Base-by-base conservation (phyloP, 2,113 vertebrate species). In the Monarcha castaneiventris region DNA sequence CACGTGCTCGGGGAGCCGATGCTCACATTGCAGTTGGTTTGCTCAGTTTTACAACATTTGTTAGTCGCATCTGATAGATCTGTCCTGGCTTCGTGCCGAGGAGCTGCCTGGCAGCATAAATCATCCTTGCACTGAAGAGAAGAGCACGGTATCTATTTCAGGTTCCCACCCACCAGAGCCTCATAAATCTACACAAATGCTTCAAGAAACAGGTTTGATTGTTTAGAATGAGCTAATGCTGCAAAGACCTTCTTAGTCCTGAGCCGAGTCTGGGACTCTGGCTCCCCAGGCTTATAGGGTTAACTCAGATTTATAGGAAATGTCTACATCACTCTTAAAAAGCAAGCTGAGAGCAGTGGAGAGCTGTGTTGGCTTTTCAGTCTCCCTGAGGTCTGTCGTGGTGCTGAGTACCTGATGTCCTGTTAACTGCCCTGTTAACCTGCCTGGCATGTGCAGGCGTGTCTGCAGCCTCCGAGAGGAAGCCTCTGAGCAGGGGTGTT, bases 81-180 rank as follows among this genome's bases (percentile, higher is more conserved):
- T 87, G 9, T 75, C 87, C 85, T 96, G 93, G 91, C 93, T 73
- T 58, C 1, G 10, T 89, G 92, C 93, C 92, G 1, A 51, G 55
- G 75, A 90, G 49, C 89, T 97, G 94, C 86, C 88, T 87, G 80
- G 84, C 85, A 78, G 62, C 92, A 75, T 94, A 97, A 97, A 97
- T 97, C 95, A 94, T 94, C 83, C 75, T 89, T 86, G 63, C 83
- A 82, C 91, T 67, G 80, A 80, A 87, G 76, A 95, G 93, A 95
- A 82, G 87, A 95, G 82, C 76, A 55, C 0, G 2, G 94, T 92
- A 86, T 92, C 94, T 90, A 16, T 95, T 97, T 96, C 90, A 92
- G 84, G 86, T 95, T 95, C 86, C 89, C 92, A 95, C 96, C 89
- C 94, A 88, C 91, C 67, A 95, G 93, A 86, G 92, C 77, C 91